A percentile compares a stretch with the other conserved stretches of the same genome.
Conservation (phyloP, 2,113 vertebrate species). For the Hemicordylus capensis region DNA sequence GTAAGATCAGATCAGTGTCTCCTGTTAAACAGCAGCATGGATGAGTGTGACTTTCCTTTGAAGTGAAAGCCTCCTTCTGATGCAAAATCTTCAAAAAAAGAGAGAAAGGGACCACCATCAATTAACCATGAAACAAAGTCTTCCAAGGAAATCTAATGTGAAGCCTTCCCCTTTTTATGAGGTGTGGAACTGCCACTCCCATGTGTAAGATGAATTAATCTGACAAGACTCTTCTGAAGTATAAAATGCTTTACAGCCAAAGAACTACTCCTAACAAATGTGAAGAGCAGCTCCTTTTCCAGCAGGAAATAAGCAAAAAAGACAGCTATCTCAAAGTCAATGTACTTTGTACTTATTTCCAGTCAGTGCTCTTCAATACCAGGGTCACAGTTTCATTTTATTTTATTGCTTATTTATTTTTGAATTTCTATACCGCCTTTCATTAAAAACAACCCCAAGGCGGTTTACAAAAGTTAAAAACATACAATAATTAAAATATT, state of each 20-base stretch:
- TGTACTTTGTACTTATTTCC: not conserved
- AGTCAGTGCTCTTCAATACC: slow-evolving; percentile 2
- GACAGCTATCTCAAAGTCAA: slow-evolving; percentile 40
- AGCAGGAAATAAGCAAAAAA: slow-evolving; percentile 2
- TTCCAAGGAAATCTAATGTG: slow-evolving; percentile 25
- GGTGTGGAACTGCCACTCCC: not conserved
- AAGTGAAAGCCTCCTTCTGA: slow-evolving; percentile 9
- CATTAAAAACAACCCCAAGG: no score
- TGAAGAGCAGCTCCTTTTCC: not conserved
- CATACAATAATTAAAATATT: no score
- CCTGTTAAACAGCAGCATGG: not conserved
- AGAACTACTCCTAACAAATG: not conserved
- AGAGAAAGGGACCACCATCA: not conserved
- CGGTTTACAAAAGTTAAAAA: no score
- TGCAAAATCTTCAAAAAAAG: slow-evolving; percentile 8
- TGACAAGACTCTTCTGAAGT: slow-evolving; percentile 12
- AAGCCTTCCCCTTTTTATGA: slow-evolving; percentile 8
- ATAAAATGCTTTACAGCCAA: slow-evolving; percentile 7
- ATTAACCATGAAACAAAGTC: not conserved
- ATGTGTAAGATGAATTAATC: slow-evolving; percentile 30
- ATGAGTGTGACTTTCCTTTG: not conserved
- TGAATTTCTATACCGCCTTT: no score
- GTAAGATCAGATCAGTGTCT: not conserved
- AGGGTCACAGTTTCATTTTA: no score
- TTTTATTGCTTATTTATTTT: no score